phyloP scores from a whole-genome alignment of 2,113 vertebrate species.

The Caranx ignobilis region DNA sequence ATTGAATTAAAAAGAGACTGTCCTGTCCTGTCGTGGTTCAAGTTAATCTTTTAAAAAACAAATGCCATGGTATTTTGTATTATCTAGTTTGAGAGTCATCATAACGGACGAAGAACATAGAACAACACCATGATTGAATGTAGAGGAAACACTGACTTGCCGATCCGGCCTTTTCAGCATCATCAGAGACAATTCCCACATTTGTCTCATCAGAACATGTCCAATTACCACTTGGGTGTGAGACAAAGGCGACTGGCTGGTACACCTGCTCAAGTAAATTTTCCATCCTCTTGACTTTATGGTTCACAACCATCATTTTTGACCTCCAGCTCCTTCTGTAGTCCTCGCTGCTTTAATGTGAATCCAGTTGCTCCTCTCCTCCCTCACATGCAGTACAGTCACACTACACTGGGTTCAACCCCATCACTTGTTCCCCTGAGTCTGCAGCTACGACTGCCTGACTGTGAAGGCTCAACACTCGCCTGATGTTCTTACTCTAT shows the following conservation, averaged over 20 bases:
- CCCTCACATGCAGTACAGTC: slow-evolving; percentile 46
- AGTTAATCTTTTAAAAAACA: too few relatives aligned
- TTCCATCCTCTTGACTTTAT: neutral
- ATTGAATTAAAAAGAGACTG: too few relatives aligned
- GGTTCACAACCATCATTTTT: slow-evolving; percentile 15
- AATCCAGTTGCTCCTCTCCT: slow-evolving; percentile 45
- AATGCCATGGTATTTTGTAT: too few relatives aligned
- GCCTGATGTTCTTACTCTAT: slow-evolving; percentile 43
- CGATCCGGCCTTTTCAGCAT: too few relatives aligned
- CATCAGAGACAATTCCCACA: too few relatives aligned
- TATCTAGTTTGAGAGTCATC: too few relatives aligned
- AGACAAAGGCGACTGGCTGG: neutral
- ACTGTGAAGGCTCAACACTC: slow-evolving; percentile 49
- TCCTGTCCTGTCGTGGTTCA: too few relatives aligned
- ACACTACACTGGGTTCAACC: slow-evolving; percentile 58
- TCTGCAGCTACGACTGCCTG: slow-evolving; percentile 47
- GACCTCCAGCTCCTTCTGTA: neutral
- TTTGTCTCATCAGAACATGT: too few relatives aligned
- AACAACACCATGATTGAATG: too few relatives aligned
- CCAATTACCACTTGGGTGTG: neutral
- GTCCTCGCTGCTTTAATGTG: slow-evolving; percentile 40
- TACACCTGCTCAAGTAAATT: slow-evolving; percentile 10
- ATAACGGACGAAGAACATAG: too few relatives aligned
- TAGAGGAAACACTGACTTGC: too few relatives aligned
- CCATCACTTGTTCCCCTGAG: slow-evolving; percentile 59